These are phyloP conservation scores for Procambarus clarkii DNA, from an alignment of 1,140 invertebrate genomes.

Conservation along the genomic window DNA sequence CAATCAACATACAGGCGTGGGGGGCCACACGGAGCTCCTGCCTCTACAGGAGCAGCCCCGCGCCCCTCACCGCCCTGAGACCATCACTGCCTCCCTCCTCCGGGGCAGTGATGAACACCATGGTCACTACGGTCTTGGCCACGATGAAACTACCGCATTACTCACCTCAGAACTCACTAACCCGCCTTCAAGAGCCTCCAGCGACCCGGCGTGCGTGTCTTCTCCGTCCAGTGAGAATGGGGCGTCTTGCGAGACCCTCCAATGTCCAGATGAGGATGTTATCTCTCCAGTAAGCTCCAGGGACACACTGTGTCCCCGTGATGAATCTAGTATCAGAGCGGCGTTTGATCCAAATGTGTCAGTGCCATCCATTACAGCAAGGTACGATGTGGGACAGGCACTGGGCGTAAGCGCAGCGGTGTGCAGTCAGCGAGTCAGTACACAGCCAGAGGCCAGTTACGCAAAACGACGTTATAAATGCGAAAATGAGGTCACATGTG, in stretches of 20 bases:
- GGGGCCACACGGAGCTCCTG: conserved; percentile 21
- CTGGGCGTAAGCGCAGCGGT: neutral
- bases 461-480: conserved; percentile 42
- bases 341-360: conserved; percentile 12
- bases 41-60: conserved; percentile 22
- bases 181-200: conserved; percentile 20
- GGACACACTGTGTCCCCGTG: conserved; percentile 29
- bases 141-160: neutral
- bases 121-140: neutral
- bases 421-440: neutral
- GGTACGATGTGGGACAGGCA: neutral
- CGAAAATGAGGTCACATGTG: conserved; percentile 61
- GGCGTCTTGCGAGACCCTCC: conserved; percentile 46
- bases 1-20: conserved; percentile 23
- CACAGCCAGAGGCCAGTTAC: conserved; percentile 10
- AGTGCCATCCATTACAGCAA: neutral
- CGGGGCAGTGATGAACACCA: conserved; percentile 55
- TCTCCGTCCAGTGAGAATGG: conserved; percentile 48
- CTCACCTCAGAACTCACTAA: conserved; percentile 14
- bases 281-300: conserved; percentile 20
- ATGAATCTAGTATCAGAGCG: neutral
- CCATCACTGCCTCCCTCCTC: conserved; percentile 53
- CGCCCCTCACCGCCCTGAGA: conserved; percentile 31
- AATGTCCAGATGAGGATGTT: conserved; percentile 1
- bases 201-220: neutral